Percentiles rank a stretch among this genome's conserved stretches.
Evolutionary conservation across 2,888 invertebrate species (phyloP).

Genomic region (Lasioglossum zephyrum): DNA sequence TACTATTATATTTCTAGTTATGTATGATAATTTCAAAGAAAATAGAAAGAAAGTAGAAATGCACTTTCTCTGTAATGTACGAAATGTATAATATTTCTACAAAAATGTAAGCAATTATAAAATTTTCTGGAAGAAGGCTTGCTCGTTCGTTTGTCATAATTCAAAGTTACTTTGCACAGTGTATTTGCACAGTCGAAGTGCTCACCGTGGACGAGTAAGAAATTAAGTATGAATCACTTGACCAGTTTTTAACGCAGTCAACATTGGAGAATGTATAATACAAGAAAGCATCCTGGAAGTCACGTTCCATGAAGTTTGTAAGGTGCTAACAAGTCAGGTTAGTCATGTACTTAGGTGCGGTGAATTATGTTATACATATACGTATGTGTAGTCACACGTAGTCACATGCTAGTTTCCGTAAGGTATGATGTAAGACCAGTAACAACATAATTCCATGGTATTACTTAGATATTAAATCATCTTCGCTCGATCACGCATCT

Average conservation of each 20-base stretch:
- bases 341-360: conserved; percentile 1
- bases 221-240: conserved; percentile 2
- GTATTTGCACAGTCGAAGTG: not conserved
- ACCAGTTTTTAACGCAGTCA: not conserved
- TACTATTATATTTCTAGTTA: too few species aligned
- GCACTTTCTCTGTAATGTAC: too few species aligned
- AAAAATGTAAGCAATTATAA: not conserved
- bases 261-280: not conserved
- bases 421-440: not conserved
- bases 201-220: not conserved
- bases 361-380: not conserved
- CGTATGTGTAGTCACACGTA: not conserved
- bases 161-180: not conserved
- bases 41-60: too few species aligned
- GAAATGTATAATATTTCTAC: not conserved
- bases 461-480: not conserved
- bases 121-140: not conserved
- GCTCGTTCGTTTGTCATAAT: not conserved
- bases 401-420: not conserved
- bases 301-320: not conserved
- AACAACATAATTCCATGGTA: not conserved
- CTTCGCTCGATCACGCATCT: not conserved
- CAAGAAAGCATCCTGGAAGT: conserved; percentile 10
- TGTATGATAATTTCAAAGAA: too few species aligned
- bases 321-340: not conserved